Conservation (phyloP, 2,888 invertebrate species). For the Xylocampa areola region DNA sequence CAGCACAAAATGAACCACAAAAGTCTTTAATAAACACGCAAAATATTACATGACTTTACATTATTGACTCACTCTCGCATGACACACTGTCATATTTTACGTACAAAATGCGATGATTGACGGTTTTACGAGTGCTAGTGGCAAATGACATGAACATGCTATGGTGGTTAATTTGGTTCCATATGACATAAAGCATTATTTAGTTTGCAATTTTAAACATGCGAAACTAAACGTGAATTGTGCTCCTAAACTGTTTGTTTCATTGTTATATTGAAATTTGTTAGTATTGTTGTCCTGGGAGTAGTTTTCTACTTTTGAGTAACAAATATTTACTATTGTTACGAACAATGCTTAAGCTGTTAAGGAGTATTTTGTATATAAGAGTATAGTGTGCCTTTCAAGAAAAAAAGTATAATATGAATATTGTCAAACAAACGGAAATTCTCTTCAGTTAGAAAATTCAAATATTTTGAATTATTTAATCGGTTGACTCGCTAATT, state of each 20-base stretch:
- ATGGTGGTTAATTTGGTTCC: conserved; percentile 29
- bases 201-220: conserved; percentile 41
- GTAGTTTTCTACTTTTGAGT: no score
- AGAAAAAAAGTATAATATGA: no score
- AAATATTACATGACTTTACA: conserved; percentile 51
- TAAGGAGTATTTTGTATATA: no score
- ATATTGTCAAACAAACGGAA: no score
- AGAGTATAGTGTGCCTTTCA: no score
- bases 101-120: conserved; percentile 51
- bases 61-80: conserved; percentile 51
- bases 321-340: no score
- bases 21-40: conserved; percentile 46
- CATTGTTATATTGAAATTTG: neutral
- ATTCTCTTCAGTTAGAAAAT: no score
- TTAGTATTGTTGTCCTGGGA: neutral
- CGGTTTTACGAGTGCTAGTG: conserved; percentile 39
- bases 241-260: neutral
- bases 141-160: conserved; percentile 42
- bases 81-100: conserved; percentile 53
- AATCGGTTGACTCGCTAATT: no score
- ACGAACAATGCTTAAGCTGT: no score
- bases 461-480: no score
- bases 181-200: conserved; percentile 23
- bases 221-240: conserved; percentile 19
- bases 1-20: conserved; percentile 23